phyloP scores from a whole-genome alignment of 1,140 invertebrate species.

The Helicoverpa zea region DNA sequence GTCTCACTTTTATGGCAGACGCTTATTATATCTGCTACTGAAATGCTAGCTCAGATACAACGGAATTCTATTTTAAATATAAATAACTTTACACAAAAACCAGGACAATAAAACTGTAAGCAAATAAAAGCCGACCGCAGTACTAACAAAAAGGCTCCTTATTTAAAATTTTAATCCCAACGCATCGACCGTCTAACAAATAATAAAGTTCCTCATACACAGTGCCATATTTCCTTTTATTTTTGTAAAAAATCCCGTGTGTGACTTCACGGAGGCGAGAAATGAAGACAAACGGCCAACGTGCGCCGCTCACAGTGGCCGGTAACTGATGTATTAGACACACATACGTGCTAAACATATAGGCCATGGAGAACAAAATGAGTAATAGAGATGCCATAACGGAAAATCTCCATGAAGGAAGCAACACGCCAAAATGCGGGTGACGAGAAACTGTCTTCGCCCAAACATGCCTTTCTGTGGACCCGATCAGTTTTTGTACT shows the following conservation, averaged over 20 bases:
- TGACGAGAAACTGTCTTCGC: too few species aligned
- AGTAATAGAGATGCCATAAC: too few species aligned
- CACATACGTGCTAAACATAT: neutral
- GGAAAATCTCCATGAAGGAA: too few species aligned
- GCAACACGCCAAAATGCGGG: too few species aligned
- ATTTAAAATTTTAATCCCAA: constrained; percentile 23
- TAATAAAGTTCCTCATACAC: constrained; percentile 17
- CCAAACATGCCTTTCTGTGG: too few species aligned
- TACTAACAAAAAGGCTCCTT: neutral
- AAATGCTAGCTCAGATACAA: too few species aligned
- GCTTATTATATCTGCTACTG: too few species aligned
- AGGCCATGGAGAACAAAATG: too few species aligned
- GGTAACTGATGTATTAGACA: constrained; percentile 4
- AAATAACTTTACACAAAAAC: too few species aligned
- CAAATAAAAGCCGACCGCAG: neutral
- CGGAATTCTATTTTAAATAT: too few species aligned
- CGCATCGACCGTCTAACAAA: neutral
- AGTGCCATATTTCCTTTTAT: constrained; percentile 3
- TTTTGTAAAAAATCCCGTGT: constrained; percentile 26
- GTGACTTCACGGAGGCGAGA: constrained; percentile 28
- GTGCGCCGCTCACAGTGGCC: constrained; percentile 11
- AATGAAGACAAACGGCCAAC: constrained; percentile 42
- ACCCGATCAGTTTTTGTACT: too few species aligned
- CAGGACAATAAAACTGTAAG: neutral
- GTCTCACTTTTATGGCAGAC: too few species aligned